These are phyloP conservation scores for Centruroides sculpturatus DNA, from an alignment of 1,140 invertebrate genomes.

Conservation along the genomic window DNA sequence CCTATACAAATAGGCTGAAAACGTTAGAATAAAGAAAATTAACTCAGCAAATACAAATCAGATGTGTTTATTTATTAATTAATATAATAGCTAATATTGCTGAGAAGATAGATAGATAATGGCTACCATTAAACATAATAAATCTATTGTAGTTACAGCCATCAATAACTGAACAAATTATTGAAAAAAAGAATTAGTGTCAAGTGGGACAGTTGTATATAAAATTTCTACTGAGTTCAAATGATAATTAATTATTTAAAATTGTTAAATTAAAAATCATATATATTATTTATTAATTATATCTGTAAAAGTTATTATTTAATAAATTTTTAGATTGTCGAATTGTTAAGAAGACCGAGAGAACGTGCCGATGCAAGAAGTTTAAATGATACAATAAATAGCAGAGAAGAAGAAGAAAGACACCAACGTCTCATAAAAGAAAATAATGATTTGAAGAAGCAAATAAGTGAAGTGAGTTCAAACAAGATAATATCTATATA, in stretches of 20 bases:
- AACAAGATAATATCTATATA: neutral
- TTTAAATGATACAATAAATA: slow-evolving; percentile 57
- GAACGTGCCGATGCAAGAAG: slow-evolving; percentile 28
- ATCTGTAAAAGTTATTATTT: neutral
- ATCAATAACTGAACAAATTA: too few relatives aligned
- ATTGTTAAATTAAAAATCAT: neutral
- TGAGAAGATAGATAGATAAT: too few relatives aligned
- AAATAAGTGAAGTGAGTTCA: slow-evolving; percentile 65
- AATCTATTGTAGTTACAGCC: too few relatives aligned
- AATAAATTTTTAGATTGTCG: slow-evolving; percentile 19
- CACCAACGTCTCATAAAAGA: slow-evolving; percentile 86
- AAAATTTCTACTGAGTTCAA: neutral
- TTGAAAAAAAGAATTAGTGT: neutral
- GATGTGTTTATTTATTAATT: too few relatives aligned
- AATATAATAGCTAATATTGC: too few relatives aligned
- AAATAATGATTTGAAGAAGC: slow-evolving; percentile 89
- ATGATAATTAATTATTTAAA: neutral
- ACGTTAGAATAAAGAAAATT: too few relatives aligned
- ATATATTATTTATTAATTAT: neutral
- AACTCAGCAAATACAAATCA: too few relatives aligned
- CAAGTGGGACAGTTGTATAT: neutral
- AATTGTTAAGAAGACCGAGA: slow-evolving; percentile 24
- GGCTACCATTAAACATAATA: too few relatives aligned
- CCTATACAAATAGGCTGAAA: too few relatives aligned
- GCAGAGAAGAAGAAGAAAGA: slow-evolving; percentile 88